These are phyloP conservation scores for Malacosoma neustria DNA, from an alignment of 2,888 invertebrate genomes.

Conservation along the genomic window DNA sequence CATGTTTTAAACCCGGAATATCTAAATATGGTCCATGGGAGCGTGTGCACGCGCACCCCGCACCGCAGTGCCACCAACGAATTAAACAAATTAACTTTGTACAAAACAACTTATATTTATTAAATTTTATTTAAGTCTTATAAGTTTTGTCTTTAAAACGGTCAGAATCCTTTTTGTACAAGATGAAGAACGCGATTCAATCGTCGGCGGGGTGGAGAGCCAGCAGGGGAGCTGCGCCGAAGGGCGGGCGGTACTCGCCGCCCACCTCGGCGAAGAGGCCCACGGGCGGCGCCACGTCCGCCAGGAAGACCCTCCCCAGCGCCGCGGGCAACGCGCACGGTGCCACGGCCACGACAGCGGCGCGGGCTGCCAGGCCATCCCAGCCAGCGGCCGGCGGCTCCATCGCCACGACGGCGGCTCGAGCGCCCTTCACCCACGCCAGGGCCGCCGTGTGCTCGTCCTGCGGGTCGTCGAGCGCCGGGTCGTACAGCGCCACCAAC, in stretches of 20 bases:
- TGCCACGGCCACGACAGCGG: constrained; percentile 40
- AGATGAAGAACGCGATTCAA: constrained; percentile 9
- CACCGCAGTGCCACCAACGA: too few relatives aligned
- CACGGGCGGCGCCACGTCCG: constrained; percentile 88
- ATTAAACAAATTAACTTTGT: too few relatives aligned
- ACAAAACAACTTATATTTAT: too few relatives aligned
- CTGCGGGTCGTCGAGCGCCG: constrained; percentile 13
- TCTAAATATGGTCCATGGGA: too few relatives aligned
- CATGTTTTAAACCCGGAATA: too few relatives aligned
- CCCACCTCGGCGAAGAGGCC: constrained; percentile 81
- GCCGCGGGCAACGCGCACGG: constrained; percentile 23
- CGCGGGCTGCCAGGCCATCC: constrained; percentile 77
- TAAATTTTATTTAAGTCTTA: too few relatives aligned
- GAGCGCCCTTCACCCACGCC: constrained; percentile 21
- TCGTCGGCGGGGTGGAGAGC: constrained; percentile 44
- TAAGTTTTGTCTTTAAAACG: too few relatives aligned
- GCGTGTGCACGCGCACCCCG: too few relatives aligned
- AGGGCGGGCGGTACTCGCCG: constrained; percentile 88
- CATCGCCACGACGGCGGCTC: constrained; percentile 10
- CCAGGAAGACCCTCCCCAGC: constrained; percentile 81
- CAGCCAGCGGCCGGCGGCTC: constrained; percentile 13
- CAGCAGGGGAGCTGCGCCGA: constrained; percentile 64
- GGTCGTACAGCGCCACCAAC: constrained; percentile 42
- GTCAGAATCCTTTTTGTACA: too few relatives aligned
- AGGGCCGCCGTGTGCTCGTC: constrained; percentile 40